These are phyloP conservation scores for Actinemys pallida DNA, from an alignment of 2,113 vertebrate genomes.

Conservation along the genomic window DNA sequence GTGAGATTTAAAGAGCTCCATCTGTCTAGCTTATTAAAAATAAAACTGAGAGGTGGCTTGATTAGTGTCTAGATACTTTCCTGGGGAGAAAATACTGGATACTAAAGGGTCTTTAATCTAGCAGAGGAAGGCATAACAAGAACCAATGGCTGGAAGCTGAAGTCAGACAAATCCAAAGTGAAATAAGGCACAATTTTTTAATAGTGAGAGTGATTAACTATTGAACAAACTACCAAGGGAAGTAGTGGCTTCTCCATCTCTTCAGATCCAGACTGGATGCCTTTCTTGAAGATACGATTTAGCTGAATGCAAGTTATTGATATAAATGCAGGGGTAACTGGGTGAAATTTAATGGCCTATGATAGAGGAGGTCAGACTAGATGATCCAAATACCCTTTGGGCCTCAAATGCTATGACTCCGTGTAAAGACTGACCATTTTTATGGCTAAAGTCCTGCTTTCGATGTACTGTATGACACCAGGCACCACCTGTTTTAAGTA, in stretches of 20 bases:
- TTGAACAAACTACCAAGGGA: neutral
- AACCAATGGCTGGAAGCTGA: slow-evolving; percentile 8
- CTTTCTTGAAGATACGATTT: slow-evolving; percentile 2
- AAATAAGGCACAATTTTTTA: neutral
- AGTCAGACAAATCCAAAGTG: neutral
- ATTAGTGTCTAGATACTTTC: neutral
- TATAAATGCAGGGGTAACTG: neutral
- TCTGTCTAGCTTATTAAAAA: neutral
- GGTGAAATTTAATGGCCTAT: neutral
- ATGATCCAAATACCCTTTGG: neutral
- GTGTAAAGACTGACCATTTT: neutral
- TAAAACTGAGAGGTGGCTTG: neutral
- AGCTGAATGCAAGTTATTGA: neutral
- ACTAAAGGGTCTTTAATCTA: neutral
- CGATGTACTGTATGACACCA: neutral
- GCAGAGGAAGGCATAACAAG: neutral
- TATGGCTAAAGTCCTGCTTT: neutral
- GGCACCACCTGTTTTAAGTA: neutral
- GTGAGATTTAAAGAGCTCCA: too few relatives aligned
- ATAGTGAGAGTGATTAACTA: neutral
- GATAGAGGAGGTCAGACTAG: neutral
- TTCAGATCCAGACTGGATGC: neutral
- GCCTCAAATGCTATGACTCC: neutral
- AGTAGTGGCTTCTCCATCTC: neutral
- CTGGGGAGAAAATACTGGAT: neutral